Percentiles rank a stretch among this genome's conserved stretches.
Conservation (phyloP, 2,888 invertebrate genomes). For the Catocala fraxini region DNA sequence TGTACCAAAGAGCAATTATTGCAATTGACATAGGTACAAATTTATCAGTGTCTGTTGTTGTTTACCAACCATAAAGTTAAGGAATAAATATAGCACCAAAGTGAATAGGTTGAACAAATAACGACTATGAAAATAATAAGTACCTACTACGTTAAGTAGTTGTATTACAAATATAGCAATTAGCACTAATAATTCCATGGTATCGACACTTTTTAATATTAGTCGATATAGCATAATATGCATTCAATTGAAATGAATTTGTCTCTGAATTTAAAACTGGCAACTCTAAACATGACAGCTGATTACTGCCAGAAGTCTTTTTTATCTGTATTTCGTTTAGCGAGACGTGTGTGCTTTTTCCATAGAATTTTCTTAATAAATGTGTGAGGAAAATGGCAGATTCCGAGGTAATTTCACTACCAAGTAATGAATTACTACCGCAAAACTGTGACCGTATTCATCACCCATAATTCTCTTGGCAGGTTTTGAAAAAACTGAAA, state of each 20-base stretch:
- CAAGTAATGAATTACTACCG: constrained; percentile 11
- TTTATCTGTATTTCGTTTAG: constrained; percentile 58
- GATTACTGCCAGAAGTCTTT: constrained; percentile 35
- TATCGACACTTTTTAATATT: too few species aligned
- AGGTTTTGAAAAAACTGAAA: constrained; percentile 91
- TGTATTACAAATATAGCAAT: too few species aligned
- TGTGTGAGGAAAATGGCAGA: constrained; percentile 89
- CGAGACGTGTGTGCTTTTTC: constrained; percentile 67
- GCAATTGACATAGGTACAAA: too few species aligned
- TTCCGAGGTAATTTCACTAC: constrained; percentile 86
- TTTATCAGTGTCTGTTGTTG: too few species aligned
- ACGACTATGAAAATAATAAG: too few species aligned
- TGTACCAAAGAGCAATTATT: too few species aligned
- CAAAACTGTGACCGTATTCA: constrained; percentile 27
- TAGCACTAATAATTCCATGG: too few species aligned
- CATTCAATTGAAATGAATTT: background rate
- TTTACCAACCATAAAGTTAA: too few species aligned
- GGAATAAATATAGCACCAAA: too few species aligned
- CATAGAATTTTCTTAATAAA: constrained; percentile 62
- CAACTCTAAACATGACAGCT: constrained; percentile 43
- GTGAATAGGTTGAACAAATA: too few species aligned
- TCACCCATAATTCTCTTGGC: constrained; percentile 52
- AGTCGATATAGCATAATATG: too few species aligned
- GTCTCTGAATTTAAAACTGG: constrained; percentile 9
- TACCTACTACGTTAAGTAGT: too few species aligned